Percentiles rank a stretch among this genome's conserved stretches.
phyloP scores from a whole-genome alignment of 2,797 vertebrate genomes.

The Parambassis ranga region DNA sequence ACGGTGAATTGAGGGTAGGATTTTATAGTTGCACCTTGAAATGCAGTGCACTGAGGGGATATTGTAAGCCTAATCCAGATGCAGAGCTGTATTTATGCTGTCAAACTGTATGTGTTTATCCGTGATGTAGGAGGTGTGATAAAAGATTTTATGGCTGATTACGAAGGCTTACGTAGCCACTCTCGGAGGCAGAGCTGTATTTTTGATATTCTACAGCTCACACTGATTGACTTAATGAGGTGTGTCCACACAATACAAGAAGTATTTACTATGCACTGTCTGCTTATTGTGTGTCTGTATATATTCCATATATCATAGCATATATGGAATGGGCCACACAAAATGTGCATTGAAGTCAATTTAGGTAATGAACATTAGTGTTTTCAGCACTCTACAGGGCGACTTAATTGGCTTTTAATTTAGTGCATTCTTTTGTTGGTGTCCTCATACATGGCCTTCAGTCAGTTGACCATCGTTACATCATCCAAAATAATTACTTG shows the following conservation, averaged over 20 bases:
- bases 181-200: slow-evolving; percentile 25
- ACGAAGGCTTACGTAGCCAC: slow-evolving; percentile 41
- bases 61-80: slow-evolving; percentile 12
- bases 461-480: no score
- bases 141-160: slow-evolving; percentile 62
- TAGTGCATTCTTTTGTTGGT: background rate
- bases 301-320: no score
- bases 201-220: slow-evolving; percentile 26
- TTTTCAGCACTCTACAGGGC: background rate
- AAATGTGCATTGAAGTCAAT: background rate
- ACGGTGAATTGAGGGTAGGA: background rate
- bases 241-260: slow-evolving; percentile 38
- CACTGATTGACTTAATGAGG: slow-evolving; percentile 57
- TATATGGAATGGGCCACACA: background rate
- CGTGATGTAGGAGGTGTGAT: slow-evolving; percentile 57
- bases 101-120: slow-evolving; percentile 39
- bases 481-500: background rate
- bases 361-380: background rate
- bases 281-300: background rate
- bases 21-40: slow-evolving; percentile 33
- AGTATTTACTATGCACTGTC: slow-evolving; percentile 30
- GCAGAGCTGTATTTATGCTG: slow-evolving; percentile 46
- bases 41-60: slow-evolving; percentile 12
- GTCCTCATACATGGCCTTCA: background rate
- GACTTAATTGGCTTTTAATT: background rate